These are phyloP conservation scores for Martes martes DNA, from an alignment of 2,113 vertebrate genomes.

Conservation along the genomic window DNA sequence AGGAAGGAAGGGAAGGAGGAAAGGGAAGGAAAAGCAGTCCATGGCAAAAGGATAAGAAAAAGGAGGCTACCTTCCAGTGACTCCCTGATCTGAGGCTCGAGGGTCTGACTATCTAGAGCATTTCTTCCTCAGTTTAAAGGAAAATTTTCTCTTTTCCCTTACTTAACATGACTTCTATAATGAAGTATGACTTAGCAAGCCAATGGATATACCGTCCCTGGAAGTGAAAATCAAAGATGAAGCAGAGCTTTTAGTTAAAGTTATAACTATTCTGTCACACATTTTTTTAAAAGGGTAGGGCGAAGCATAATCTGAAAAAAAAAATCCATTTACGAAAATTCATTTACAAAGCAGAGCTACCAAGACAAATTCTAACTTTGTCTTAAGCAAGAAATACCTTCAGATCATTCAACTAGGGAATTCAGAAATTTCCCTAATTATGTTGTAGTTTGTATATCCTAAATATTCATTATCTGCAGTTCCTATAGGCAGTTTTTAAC, in stretches of 20 bases:
- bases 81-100: not conserved
- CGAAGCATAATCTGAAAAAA: not conserved
- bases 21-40: not conserved
- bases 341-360: not conserved
- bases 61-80: not conserved
- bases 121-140: not conserved
- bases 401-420: not conserved
- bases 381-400: not conserved
- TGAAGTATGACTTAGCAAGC: not conserved
- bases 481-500: not conserved
- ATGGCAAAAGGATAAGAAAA: not conserved
- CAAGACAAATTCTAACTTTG: not conserved
- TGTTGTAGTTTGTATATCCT: not conserved
- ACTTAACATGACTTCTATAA: not conserved
- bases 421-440: not conserved
- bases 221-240: slow-evolving; percentile 22
- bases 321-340: not conserved
- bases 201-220: not conserved
- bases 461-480: not conserved
- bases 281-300: not conserved
- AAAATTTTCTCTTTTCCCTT: not conserved
- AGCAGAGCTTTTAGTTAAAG: not conserved
- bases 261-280: not conserved
- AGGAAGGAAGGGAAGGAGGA: not conserved
- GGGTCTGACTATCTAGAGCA: not conserved